Evolutionary conservation across 2,797 vertebrate species (phyloP), one percentile per base, ranked within the genome.

Genomic region (Bovichtus variegatus): DNA sequence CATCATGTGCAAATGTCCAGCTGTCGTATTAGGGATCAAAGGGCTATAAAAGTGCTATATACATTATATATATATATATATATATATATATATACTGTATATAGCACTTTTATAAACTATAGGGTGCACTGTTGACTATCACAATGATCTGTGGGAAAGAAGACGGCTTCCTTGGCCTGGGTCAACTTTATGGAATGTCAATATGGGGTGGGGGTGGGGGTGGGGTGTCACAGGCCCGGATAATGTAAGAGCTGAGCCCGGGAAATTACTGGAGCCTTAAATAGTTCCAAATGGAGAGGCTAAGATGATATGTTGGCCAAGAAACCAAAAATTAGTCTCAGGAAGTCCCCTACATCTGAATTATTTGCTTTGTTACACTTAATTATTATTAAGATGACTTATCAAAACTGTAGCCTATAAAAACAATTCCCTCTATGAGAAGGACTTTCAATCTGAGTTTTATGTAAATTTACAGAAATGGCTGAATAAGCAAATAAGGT

Each of bases 121-220:
- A 70, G 81, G 23, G 60, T 25, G 41, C 61, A 44, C 62, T 81
- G 76, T 55, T 59, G 69, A 81, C 74, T 86, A 83, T 89, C 85
- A 84, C 75, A 77, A 71, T 76, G 73, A 89, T 93, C 83, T 92
- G 89, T 92, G 92, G 89, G 93, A 93, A 93, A 83, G 85, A 86
- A 38, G 63, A 76, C 73, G 88, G 75, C 82, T 85, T 86, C 79
- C 79, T 89, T 80, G 87, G 83, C 87, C 84, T 29, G 79, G 87
- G 90, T 93, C 91, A 91, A 71, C 89, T 87, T 89, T 87, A 90
- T 89, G 88, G 92, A 94, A 93, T 93, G 91, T 91, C 91, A 92
- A 90, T 93, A 90, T 84, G 85, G 79, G 78, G 70, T 58, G 68
- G 69, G 82, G 81, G 66, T 54, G 66, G 64, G 78, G 66, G 59